Base-by-base conservation (phyloP, 30 jellyfish, hydroid and myxozoan genomes). In the Turritopsis rubra region DNA sequence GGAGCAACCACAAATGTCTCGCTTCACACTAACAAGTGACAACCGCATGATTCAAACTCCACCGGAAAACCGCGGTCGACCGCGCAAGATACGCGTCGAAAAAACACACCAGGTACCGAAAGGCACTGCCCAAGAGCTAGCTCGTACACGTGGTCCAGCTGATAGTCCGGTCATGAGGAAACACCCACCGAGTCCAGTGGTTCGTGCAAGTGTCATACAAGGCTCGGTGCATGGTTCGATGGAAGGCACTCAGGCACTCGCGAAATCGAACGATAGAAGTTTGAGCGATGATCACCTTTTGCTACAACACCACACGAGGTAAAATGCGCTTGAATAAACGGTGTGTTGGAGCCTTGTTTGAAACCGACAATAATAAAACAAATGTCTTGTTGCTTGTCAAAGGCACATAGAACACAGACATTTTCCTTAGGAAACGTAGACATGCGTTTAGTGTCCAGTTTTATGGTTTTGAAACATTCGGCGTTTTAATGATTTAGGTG, bases 121-220 rank as follows among this genome's bases (percentile, higher is more conserved):
- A 53, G 96, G 96, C 13, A 89, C 80, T 71, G 95, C 96, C 16
- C 89, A 88, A 54, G 99, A 93, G 28, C 73, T 88, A 24, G 99
- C 88, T 53, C 52, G 71, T 8, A 85, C 96, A 21, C 95, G 96
- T 66, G 96, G 95, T 27, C 87, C 88, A 25, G 86, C 89, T 13
- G 96, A 85, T 4, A 66, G 41, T 21, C 52, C 85, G 54, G 24
- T 29, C 22, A 27, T 20, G 72, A 24, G 85, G 25, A 65, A 27
- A 65, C 87, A 26, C 7, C 65, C 87, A 1, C 29, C 88, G 3
- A 52, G 90, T 53, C 84, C 83, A 20, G 88, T 81, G 75, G 85
- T 90, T 1, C 96, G 99, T 21, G 73, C 99, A 19, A 93, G 99
- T 75, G 99, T 93, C 29, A 93, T 93, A 29, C 99, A 93, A 54